phyloP scores from a whole-genome alignment of 2,797 vertebrate genomes.

The Enteromius unitaeniatus region DNA sequence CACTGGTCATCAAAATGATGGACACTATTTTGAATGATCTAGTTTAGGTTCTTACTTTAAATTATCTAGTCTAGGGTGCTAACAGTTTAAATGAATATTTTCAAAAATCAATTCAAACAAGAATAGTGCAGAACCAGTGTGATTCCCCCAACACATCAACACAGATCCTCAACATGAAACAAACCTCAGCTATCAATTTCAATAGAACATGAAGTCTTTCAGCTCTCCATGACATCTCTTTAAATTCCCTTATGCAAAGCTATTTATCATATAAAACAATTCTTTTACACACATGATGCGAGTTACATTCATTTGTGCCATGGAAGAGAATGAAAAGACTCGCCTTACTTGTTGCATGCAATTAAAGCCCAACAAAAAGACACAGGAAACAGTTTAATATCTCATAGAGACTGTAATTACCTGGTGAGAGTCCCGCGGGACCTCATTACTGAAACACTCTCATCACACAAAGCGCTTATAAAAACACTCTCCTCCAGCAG shows the following conservation, averaged over 20 bases:
- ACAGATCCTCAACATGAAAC: conserved; percentile 53
- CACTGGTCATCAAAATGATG: background rate
- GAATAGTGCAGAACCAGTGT: conserved; percentile 35
- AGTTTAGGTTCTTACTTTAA: background rate
- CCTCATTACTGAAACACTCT: conserved; percentile 87
- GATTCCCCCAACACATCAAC: conserved; percentile 32
- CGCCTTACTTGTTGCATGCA: conserved; percentile 84
- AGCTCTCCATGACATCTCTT: conserved; percentile 67
- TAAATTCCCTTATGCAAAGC: conserved; percentile 78
- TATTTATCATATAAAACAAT: conserved; percentile 81
- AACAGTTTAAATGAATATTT: conserved; percentile 21
- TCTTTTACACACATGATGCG: conserved; percentile 74
- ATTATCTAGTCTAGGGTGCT: background rate
- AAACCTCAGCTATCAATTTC: conserved; percentile 60
- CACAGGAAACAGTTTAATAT: conserved; percentile 84
- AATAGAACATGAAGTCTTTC: conserved; percentile 64
- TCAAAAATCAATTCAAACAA: conserved; percentile 43
- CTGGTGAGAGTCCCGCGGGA: conserved; percentile 87
- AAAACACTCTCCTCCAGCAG: conserved; percentile 87
- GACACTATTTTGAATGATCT: background rate
- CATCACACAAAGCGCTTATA: conserved; percentile 81
- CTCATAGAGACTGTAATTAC: conserved; percentile 83
- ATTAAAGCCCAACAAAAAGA: conserved; percentile 84
- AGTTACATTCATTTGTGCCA: conserved; percentile 76
- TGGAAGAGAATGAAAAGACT: conserved; percentile 72